Percentiles rank a stretch among this genome's conserved stretches.
These are phyloP conservation scores for Rutilus rutilus DNA, from an alignment of 2,113 vertebrate genomes.

Conservation along the genomic window DNA sequence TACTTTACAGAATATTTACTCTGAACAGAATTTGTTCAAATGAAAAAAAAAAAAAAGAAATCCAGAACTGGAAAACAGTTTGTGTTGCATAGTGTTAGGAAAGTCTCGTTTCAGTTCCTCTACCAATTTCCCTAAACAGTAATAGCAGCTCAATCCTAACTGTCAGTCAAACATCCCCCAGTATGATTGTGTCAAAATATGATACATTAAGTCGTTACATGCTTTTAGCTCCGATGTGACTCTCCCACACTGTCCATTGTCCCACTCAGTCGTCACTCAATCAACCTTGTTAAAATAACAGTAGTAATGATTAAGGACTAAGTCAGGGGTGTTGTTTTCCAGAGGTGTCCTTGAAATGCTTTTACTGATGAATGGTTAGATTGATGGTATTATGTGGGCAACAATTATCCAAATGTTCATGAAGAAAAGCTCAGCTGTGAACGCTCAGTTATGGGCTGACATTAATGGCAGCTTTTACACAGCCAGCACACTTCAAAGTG, in stretches of 20 bases:
- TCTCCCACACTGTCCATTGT: neutral
- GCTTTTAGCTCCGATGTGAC: neutral
- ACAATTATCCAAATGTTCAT: constrained; percentile 25
- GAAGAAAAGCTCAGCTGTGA: neutral
- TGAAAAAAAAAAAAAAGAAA: neutral
- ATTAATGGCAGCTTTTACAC: constrained; percentile 10
- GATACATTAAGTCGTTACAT: neutral
- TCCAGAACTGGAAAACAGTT: neutral
- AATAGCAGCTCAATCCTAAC: neutral
- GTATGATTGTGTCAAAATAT: neutral
- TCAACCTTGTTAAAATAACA: neutral
- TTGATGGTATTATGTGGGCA: neutral
- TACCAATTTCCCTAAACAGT: neutral
- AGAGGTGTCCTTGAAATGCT: neutral
- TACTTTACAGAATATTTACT: neutral
- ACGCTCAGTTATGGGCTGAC: neutral
- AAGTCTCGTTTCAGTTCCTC: neutral
- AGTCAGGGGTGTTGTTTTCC: constrained; percentile 19
- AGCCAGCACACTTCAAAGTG: neutral
- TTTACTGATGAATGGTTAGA: constrained; percentile 21
- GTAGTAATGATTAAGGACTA: constrained; percentile 27
- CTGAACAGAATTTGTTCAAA: neutral
- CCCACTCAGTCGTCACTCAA: neutral
- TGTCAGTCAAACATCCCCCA: neutral
- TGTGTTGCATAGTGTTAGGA: neutral